Conservation (phyloP, 2,113 vertebrate species). For the Tragelaphus imberbis region DNA sequence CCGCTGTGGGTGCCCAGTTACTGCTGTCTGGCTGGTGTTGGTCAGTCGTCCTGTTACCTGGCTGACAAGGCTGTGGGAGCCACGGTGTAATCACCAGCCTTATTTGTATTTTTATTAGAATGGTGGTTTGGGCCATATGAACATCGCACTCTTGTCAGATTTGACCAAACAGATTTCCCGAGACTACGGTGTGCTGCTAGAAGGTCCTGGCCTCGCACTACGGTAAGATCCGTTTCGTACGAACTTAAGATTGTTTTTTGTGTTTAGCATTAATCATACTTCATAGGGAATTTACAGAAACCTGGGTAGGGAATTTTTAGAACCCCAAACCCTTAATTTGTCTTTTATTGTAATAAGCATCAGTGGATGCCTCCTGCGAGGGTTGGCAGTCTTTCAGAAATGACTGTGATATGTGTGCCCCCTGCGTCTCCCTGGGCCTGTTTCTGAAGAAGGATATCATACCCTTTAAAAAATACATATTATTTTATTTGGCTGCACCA, state of each 20-base stretch:
- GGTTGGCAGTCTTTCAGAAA: not conserved
- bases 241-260: not conserved
- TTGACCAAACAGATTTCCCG: constrained; percentile 93
- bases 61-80: not conserved
- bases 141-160: constrained; percentile 93
- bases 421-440: not conserved
- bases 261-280: not conserved
- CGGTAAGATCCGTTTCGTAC: constrained; percentile 76
- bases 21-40: not conserved
- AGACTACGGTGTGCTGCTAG: constrained; percentile 94
- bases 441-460: not conserved
- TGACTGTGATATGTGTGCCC: accelerated
- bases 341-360: not conserved
- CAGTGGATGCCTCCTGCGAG: not conserved
- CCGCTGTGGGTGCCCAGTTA: not conserved
- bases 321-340: not conserved
- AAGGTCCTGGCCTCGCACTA: constrained; percentile 90
- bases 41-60: not conserved
- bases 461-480: not conserved
- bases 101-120: constrained; percentile 75
- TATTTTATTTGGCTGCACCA: not conserved
- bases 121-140: constrained; percentile 93
- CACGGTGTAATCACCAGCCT: not conserved
- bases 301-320: not conserved
- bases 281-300: not conserved